These are phyloP conservation scores for Dicycla oo DNA, from an alignment of 2,888 invertebrate species.

Conservation along the genomic window DNA sequence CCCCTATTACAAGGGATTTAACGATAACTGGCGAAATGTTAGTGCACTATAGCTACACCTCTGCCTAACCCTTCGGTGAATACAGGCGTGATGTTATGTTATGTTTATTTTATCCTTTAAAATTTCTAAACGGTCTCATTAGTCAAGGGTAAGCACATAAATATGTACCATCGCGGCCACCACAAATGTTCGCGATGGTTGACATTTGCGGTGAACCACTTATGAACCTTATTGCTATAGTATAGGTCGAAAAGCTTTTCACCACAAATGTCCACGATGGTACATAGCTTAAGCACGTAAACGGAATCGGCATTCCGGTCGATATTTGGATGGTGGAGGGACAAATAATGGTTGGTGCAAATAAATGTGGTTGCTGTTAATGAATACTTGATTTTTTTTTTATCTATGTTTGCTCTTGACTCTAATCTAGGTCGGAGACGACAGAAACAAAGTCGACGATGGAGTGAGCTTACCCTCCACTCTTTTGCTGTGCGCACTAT, in stretches of 20 bases:
- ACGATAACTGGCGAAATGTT: not conserved
- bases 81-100: not conserved
- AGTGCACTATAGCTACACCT: not conserved
- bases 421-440: too few relatives aligned
- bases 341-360: not conserved
- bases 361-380: not conserved
- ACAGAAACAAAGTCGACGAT: too few relatives aligned
- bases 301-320: not conserved
- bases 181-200: too few relatives aligned
- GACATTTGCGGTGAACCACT: too few relatives aligned
- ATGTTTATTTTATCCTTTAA: not conserved
- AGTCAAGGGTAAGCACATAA: not conserved
- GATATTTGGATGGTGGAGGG: not conserved
- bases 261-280: too few relatives aligned
- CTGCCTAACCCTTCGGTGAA: not conserved
- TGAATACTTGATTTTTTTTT: not conserved
- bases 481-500: too few relatives aligned
- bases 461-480: too few relatives aligned
- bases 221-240: too few relatives aligned
- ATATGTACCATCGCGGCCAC: too few relatives aligned
- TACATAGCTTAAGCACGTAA: too few relatives aligned
- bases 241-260: too few relatives aligned
- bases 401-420: too few relatives aligned
- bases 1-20: not conserved
- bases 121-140: not conserved